Base-by-base conservation (phyloP, 2,888 invertebrate species). In the Hipparchia semele region DNA sequence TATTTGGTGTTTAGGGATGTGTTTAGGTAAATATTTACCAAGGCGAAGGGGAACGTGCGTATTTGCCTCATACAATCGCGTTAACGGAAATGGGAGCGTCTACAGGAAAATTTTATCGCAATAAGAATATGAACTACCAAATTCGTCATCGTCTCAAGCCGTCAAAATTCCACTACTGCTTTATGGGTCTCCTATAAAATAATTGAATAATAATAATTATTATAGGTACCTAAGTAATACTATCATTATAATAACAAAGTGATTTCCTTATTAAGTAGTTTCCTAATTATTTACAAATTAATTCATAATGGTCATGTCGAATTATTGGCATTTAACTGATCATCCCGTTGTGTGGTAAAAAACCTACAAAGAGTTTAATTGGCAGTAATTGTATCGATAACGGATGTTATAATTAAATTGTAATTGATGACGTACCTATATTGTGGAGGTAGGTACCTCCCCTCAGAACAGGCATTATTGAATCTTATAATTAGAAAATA, bases 321-420 rank as follows among this genome's bases (percentile, higher is more conserved):
- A 10, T 59, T 23, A 23, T 23, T 58, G 13, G 58, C 23, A 45
- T 80, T 75, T 73, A 39, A 39, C 77, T 79, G 79, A 80, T 84
- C 81, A 82, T 79, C 77, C 76, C n/a, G 58, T 53, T 65, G 65
- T 68, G 75, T 68, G 60, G 72, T 70, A 67, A 7, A 65, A 53
- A 23, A 23, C 23, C 23, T 23, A 23, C 23, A 65, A 72, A 71
- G 73, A 75, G 75, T 75, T 78, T 67, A 80, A 80, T 79, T 76
- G 80, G 73, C 68, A 61, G 64, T 79, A 79, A 80, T 80, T 80
- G 78, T 77, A 78, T 80, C 74, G 76, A 79, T 79, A 76, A 66
- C 75, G 71, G 75, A 75, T 75, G 75, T 78, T 68, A 74, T 68
- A 76, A 78, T 78, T 76, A 59, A 68, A 68, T 75, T 76, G 74